Base-by-base conservation (phyloP, 2,888 invertebrate genomes). In the Sericinus montela region DNA sequence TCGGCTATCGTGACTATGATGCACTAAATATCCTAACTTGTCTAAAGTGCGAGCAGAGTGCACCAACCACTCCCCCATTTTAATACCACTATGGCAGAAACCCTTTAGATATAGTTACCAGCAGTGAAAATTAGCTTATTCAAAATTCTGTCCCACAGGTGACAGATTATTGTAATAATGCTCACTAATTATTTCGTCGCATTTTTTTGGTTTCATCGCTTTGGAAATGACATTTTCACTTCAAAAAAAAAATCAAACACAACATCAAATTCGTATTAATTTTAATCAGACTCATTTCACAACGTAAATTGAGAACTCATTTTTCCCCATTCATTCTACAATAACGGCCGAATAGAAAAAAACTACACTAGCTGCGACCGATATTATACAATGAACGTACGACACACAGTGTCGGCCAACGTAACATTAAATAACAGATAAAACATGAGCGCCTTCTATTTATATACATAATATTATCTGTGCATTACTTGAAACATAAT, bases 271-370 rank as follows among this genome's bases (percentile, higher is more conserved):
- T 74, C 74, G 76, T 81, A 80, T 83, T 83, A 82, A 72, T 80
- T 66, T 81, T 85, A 87, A 80, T 87, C 81, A 82, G 81, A 87
- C 86, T 87, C 87, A 83, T 85, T 85, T 82, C 75, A 81, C 78
- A 80, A 83, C 77, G 75, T 75, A 83, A 79, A 81, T 78, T 82
- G 82, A 82, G 81, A 77, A 76, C 72, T 69, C 25, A 74, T 63
- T 59, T 62, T 57, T 48, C 59, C 54, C 51, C 67, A 67, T 68
- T 70, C 61, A 69, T 73, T 69, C 61, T 79, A 77, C 81, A 79
- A 73, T 60, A 72, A 63, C 69, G 71, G 68, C 64, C 53, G 59
- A 63, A 32, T 37, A n/a, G 23, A 34, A 72, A 58, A 75, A 75
- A 52, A 51, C 36, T 52, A 36, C 25, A 1, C 25, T 56, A 66